Evolutionary conservation across 2,888 invertebrate genomes (phyloP).

Genomic region (Melinopterus prodromus): DNA sequence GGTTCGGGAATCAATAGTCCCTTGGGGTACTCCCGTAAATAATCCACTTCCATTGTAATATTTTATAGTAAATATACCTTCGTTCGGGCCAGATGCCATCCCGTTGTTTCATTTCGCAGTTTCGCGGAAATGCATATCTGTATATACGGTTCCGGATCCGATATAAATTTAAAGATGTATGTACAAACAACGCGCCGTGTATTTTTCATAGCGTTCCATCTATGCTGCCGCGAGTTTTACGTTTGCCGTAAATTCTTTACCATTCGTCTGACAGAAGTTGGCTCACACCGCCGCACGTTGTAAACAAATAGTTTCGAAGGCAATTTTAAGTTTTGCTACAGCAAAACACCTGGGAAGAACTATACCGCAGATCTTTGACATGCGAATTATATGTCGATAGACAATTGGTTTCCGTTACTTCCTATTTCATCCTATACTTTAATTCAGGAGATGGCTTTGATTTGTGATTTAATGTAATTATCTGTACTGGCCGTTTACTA

Average conservation of each 20-base stretch:
- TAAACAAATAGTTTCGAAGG: neutral
- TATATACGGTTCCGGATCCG: neutral
- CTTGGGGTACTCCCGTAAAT: neutral
- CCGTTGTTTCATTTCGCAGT: neutral
- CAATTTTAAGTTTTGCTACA: neutral
- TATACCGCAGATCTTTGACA: neutral
- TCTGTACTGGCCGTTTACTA: too few species aligned
- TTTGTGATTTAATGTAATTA: too few species aligned
- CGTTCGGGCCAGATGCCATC: neutral
- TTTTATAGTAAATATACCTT: constrained; percentile 4
- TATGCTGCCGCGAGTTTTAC: neutral
- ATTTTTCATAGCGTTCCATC: constrained; percentile 4
- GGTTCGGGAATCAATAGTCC: neutral
- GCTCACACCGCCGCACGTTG: neutral
- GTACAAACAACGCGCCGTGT: neutral
- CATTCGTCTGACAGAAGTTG: neutral
- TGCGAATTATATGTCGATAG: neutral
- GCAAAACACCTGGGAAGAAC: neutral
- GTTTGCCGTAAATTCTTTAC: neutral
- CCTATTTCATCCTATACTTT: too few species aligned
- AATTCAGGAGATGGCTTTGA: too few species aligned
- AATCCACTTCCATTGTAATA: neutral
- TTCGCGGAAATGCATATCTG: neutral
- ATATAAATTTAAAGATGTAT: neutral
- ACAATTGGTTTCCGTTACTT: too few species aligned